Percentiles rank a stretch among this genome's conserved stretches.
Conservation (phyloP, 1,140 invertebrate genomes). For the Sminthurides bifidus region DNA sequence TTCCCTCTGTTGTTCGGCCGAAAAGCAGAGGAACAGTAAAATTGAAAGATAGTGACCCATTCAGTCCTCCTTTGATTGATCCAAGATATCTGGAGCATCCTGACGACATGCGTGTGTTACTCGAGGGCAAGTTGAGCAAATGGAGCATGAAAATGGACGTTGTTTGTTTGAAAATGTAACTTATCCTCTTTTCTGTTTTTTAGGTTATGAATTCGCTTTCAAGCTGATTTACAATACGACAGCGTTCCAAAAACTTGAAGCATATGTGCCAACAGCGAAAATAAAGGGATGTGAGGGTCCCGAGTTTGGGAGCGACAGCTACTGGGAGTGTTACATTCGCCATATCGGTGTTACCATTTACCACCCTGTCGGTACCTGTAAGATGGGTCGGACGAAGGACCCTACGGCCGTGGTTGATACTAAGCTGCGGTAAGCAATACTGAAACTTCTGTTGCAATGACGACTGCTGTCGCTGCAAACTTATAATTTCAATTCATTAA, state of each 20-base stretch:
- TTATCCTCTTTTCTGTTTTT: too few species aligned
- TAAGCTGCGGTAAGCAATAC: too few species aligned
- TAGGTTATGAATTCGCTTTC: background rate
- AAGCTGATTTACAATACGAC: conserved; percentile 14
- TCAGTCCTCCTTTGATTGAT: conserved; percentile 29
- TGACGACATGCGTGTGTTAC: conserved; percentile 23
- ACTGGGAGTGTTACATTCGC: conserved; percentile 71
- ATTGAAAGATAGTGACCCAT: conserved; percentile 26
- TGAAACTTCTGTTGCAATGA: too few species aligned
- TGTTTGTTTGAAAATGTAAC: background rate
- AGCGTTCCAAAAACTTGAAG: conserved; percentile 11
- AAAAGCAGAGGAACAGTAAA: conserved; percentile 29
- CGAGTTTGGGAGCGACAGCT: conserved; percentile 60
- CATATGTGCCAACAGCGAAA: background rate
- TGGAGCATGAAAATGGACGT: too few species aligned
- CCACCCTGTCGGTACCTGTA: conserved; percentile 36
- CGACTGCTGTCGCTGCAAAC: too few species aligned
- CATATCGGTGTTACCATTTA: conserved; percentile 64
- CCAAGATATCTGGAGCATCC: conserved; percentile 32
- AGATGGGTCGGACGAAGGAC: conserved; percentile 34
- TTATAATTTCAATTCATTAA: too few species aligned
- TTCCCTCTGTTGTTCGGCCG: conserved; percentile 21
- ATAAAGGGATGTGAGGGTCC: conserved; percentile 63
- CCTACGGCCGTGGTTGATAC: conserved; percentile 36
- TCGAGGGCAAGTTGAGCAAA: too few species aligned